phyloP scores from a whole-genome alignment of 1,140 invertebrate genomes.

The Ditylenchus dipsaci region DNA sequence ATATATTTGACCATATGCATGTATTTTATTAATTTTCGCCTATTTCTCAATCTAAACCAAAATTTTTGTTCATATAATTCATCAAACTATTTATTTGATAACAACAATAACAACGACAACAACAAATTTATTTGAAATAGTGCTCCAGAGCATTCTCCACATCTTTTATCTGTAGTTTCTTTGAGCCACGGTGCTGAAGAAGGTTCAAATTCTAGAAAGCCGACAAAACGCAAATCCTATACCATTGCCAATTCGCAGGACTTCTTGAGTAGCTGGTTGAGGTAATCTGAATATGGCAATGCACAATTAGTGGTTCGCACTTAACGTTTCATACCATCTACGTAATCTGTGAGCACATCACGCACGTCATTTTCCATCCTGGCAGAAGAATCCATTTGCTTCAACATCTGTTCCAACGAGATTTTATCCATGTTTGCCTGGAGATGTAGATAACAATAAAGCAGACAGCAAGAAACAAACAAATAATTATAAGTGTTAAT shows the following conservation, averaged over 20 bases:
- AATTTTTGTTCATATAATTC: too few relatives aligned
- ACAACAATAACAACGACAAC: too few relatives aligned
- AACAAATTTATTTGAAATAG: conserved; percentile 1
- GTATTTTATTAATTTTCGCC: too few relatives aligned
- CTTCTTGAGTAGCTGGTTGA: neutral
- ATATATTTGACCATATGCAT: too few relatives aligned
- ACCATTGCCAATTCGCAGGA: neutral
- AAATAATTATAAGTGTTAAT: too few relatives aligned
- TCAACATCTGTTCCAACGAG: neutral
- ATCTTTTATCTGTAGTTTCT: neutral
- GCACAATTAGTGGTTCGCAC: too few relatives aligned
- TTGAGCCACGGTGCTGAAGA: neutral
- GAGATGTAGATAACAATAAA: too few relatives aligned
- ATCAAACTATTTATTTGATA: too few relatives aligned
- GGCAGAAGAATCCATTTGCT: neutral
- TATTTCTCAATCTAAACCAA: too few relatives aligned
- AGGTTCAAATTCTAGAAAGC: too few relatives aligned
- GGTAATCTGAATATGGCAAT: neutral
- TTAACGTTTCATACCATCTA: neutral
- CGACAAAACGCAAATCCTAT: too few relatives aligned
- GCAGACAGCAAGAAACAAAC: too few relatives aligned
- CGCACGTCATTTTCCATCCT: neutral
- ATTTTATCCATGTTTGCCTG: neutral
- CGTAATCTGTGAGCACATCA: neutral
- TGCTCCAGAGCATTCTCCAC: neutral